A percentile compares a stretch with the other conserved stretches of the same genome.
Conservation (phyloP, 2,113 vertebrate species). For the Gobius niger region DNA sequence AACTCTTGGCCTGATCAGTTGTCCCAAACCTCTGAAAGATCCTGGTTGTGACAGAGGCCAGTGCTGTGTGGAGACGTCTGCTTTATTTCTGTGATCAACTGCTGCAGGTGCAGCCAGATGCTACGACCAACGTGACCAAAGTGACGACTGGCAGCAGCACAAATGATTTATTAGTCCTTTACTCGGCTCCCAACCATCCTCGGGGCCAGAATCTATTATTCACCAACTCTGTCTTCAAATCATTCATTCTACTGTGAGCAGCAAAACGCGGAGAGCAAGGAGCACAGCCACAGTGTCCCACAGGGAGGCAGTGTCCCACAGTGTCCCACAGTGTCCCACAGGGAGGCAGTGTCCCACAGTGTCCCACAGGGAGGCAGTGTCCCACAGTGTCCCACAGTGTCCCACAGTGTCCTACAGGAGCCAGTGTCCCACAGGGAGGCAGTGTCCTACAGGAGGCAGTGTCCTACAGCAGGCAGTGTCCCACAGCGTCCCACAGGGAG, state of each 20-base stretch:
- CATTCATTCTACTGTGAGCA: slow-evolving; percentile 97
- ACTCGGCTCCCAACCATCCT: slow-evolving; percentile 98
- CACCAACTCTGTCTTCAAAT: slow-evolving; percentile 98
- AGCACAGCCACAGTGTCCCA: neutral
- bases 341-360: too few species aligned
- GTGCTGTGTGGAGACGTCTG: slow-evolving; percentile 25
- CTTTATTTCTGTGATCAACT: slow-evolving; percentile 56
- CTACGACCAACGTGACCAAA: slow-evolving; percentile 93
- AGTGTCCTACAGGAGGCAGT: too few species aligned
- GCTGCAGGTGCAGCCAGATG: slow-evolving; percentile 91
- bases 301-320: too few species aligned
- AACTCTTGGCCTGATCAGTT: neutral
- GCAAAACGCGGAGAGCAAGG: slow-evolving; percentile 84
- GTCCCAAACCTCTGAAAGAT: neutral
- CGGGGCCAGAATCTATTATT: slow-evolving; percentile 99
- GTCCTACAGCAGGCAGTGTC: too few species aligned
- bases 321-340: too few species aligned
- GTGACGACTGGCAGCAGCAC: slow-evolving; percentile 98
- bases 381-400: too few species aligned
- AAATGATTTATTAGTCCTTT: slow-evolving; percentile 99
- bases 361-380: too few species aligned
- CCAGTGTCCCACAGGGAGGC: too few species aligned
- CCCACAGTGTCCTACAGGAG: too few species aligned
- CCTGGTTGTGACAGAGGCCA: slow-evolving; percentile 3
- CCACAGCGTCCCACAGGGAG: too few species aligned